A percentile compares a stretch with the other conserved stretches of the same genome.
Conservation (phyloP, 2,888 invertebrate species). For the Ormyrus labotus region DNA sequence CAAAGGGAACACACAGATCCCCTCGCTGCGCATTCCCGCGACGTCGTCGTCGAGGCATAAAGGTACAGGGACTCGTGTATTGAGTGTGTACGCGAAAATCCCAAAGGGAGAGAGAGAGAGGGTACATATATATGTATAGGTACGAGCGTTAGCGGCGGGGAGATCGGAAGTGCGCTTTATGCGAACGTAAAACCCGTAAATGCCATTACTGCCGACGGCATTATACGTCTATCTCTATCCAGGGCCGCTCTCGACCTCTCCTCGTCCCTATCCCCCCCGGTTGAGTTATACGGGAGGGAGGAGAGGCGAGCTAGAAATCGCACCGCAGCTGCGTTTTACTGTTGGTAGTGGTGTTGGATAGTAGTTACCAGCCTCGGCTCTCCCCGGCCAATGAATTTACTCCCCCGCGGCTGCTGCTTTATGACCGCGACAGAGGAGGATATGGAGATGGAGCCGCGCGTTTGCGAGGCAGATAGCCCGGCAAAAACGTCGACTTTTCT, state of each 20-base stretch:
- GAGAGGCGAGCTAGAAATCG: slow-evolving; percentile 13
- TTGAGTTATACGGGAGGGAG: background rate
- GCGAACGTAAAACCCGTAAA: slow-evolving; percentile 31
- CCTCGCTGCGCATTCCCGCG: no score
- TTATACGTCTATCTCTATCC: slow-evolving; percentile 2
- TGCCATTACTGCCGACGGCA: slow-evolving; percentile 23
- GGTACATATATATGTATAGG: no score
- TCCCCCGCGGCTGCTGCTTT: background rate
- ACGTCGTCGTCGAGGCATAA: no score
- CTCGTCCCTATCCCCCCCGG: background rate
- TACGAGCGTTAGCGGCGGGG: background rate
- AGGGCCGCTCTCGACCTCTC: slow-evolving; percentile 10
- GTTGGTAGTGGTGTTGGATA: background rate
- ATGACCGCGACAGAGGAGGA: background rate
- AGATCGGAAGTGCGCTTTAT: slow-evolving; percentile 26
- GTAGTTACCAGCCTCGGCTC: no score
- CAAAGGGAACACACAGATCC: no score
- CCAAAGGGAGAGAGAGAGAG: no score
- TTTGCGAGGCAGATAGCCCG: no score
- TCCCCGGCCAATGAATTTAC: slow-evolving; percentile 24
- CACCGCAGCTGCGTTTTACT: slow-evolving; percentile 42
- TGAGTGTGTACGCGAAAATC: background rate
- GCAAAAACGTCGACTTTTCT: no score
- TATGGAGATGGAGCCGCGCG: no score
- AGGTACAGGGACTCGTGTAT: no score